Base-by-base conservation (phyloP, 2,113 vertebrate species). In the Octodon degus region DNA sequence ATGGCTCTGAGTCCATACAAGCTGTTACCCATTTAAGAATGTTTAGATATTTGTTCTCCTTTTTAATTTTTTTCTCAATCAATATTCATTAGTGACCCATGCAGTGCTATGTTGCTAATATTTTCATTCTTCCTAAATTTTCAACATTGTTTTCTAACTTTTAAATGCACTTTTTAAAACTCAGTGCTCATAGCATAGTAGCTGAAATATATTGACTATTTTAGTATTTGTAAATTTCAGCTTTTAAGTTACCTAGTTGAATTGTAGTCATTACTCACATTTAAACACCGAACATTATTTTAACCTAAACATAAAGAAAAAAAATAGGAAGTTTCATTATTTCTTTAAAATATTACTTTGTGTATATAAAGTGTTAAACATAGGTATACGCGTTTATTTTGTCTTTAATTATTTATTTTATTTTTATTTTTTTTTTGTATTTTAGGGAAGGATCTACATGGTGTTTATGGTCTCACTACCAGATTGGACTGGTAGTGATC, bases 281-380 rank as follows among this genome's bases (percentile, higher is more conserved):
- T 95, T 96, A 19, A 10, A 85, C 5, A 72, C 62, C 50, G 74
- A 37, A 8, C 90, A n/a, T 86, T 93, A 89, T 93, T 93, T 96
- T 96, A 93, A 96, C 24, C 12, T 63, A 34, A 93, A 86, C 20
- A 62, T 43, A 79, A 91, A 63, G 79, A 68, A 90, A 47, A 37
- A 77, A 20, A 47, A 37, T 96, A 60, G 86, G 90, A 94, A 94
- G 58, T 86, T 70, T 37, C 6, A 25, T 43, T 22, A 22, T 83
- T 92, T 8, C 60, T 96, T 92, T 76, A 70, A 96, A 96, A 74
- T 86, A 97, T 93, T 93, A 90, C 93, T 6, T 96, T 47, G 50
- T 50, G 50, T 93, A 20, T 88, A 10, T 86, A n/a, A n/a, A n/a
- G n/a, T n/a, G n/a, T n/a, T n/a, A 94, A 91, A 89, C 40, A 83